Conservation (phyloP, 2,113 vertebrate genomes). For the Hippocampus mohnikei region DNA sequence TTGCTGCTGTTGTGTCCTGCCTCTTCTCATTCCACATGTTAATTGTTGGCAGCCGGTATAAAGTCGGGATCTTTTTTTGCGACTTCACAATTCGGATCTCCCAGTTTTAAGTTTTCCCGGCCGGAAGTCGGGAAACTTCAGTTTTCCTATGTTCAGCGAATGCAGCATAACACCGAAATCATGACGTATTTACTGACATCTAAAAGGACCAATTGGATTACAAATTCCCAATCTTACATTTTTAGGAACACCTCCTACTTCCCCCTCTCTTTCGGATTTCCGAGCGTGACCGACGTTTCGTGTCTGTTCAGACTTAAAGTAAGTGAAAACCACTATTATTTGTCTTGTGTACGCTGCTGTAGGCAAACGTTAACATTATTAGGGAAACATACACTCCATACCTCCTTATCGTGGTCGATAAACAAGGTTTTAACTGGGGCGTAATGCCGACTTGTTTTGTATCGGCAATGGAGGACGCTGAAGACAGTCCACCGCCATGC, state of each 20-base stretch:
- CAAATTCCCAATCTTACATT: not conserved
- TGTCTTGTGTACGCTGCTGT: not conserved
- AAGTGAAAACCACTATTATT: conserved; percentile 32
- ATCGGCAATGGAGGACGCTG: not conserved
- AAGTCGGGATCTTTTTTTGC: no score
- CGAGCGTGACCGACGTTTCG: conserved; percentile 81
- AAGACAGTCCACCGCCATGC: not conserved
- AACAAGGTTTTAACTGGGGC: not conserved
- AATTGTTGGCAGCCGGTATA: no score
- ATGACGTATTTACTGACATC: not conserved
- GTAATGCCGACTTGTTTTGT: not conserved
- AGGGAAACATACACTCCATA: not conserved
- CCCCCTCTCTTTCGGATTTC: conserved; percentile 49
- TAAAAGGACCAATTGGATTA: conserved; percentile 40
- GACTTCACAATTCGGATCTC: no score
- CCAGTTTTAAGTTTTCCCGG: no score
- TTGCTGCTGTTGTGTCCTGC: no score
- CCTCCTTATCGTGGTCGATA: no score
- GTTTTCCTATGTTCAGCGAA: no score
- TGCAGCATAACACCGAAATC: not conserved
- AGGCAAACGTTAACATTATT: not conserved
- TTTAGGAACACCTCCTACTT: conserved; percentile 11
- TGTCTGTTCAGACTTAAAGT: conserved; percentile 84
- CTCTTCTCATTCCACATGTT: no score
- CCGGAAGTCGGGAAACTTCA: no score